Evolutionary conservation across 2,113 vertebrate genomes (phyloP), one percentile per base, ranked within the genome.

Genomic region (Acanthochromis polyacanthus): DNA sequence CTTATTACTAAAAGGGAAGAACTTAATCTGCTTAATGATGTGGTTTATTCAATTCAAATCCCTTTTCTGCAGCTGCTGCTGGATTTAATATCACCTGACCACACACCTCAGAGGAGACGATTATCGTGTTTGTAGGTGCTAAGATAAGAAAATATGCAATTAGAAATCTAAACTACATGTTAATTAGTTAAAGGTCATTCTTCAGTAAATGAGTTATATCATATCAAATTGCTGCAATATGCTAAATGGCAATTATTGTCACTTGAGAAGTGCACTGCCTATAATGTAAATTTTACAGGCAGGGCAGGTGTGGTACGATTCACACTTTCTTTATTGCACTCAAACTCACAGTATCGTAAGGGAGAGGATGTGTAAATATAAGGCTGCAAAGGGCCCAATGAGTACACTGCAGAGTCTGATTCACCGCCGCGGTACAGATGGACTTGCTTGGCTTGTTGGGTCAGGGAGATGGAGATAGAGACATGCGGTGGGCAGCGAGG

Each of bases 31-130:
- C 65, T 46, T 56, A 48, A 64, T 90, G 71, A 84, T 77, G 69
- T 22, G 16, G 25, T 85, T 83, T 72, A 87, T 81, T 87, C 69
- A 65, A 79, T 92, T 72, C 30, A 75, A 46, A 64, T 83, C 74
- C 78, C 56, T 75, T 36, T 50, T 62, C 69, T 73, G 78, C 74
- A 78, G 74, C 75, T 71, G 48, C 70, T 52, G 10, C 30, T 20
- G 66, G 17, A 20, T 67, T 55, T 71, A 77, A 86, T 75, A 74
- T 69, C 69, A 67, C 60, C 43, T 48, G 65, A 78, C 71, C 74
- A 57, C 63, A 78, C 64, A 75, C 67, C 81, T 84, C 59, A 22
- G 62, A 71, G 82, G 86, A 82, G 55, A 67, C 16, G 4, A 14
- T 80, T 63, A 76, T 73, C 45, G 28, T 58, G 68, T 75, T 67